A percentile compares a stretch with the other conserved stretches of the same genome.
Evolutionary conservation across 2,113 vertebrate species (phyloP).

Genomic region (Lanius ludovicianus): DNA sequence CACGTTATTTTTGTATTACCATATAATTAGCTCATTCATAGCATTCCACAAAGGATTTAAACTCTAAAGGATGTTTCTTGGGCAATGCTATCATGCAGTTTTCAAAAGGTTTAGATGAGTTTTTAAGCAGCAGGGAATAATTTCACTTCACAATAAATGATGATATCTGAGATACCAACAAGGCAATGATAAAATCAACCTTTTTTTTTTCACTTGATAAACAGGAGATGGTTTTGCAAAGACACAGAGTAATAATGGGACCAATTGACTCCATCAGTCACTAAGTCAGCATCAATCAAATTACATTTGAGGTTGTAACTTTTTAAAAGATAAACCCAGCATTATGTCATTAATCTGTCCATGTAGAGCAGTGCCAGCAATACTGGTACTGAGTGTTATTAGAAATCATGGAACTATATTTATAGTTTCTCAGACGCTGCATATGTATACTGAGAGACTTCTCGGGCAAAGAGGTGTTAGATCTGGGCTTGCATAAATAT

Average conservation of each 20-base stretch:
- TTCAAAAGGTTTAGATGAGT: neutral
- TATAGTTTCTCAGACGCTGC: neutral
- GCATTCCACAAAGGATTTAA: neutral
- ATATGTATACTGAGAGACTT: neutral
- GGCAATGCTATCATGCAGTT: neutral
- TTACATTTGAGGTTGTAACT: neutral
- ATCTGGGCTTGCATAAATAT: neutral
- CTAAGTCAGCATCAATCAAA: neutral
- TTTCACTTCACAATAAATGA: neutral
- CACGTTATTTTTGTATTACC: conserved; percentile 9
- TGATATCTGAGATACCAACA: neutral
- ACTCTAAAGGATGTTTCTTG: neutral
- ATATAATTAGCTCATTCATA: neutral
- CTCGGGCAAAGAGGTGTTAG: neutral
- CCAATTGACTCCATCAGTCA: neutral
- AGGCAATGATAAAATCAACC: neutral
- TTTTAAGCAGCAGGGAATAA: neutral
- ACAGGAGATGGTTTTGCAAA: neutral
- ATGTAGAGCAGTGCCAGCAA: neutral
- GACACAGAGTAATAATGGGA: neutral
- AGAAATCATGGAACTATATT: neutral
- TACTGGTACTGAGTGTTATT: neutral
- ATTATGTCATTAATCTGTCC: neutral
- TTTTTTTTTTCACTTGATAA: neutral
- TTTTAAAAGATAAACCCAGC: neutral